Percentiles rank a stretch among this genome's conserved stretches.
Conservation (phyloP, 1,140 invertebrate species). For the Neodiprion lecontei region DNA sequence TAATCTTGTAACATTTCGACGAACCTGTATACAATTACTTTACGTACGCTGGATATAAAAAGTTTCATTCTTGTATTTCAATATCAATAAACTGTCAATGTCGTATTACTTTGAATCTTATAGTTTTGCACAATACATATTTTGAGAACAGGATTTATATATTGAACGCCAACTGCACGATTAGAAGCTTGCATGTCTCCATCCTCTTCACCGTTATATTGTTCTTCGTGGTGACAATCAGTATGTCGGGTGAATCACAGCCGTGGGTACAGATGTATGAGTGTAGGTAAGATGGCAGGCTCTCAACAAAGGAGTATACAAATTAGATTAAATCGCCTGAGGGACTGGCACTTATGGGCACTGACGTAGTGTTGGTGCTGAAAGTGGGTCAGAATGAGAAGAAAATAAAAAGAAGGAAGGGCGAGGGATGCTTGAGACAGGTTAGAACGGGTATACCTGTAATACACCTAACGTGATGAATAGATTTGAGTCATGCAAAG, state of each 20-base stretch:
- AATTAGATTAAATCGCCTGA: slow-evolving; percentile 62
- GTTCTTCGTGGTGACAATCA: not conserved
- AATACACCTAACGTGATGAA: not conserved
- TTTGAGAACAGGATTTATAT: too few species aligned
- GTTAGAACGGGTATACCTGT: not conserved
- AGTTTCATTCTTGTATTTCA: too few species aligned
- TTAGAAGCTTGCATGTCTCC: not conserved
- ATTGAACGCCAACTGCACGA: too few species aligned
- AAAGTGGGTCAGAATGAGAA: not conserved
- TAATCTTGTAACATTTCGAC: too few species aligned
- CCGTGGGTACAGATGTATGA: not conserved
- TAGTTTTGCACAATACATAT: too few species aligned
- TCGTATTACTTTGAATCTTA: too few species aligned
- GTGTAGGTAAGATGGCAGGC: slow-evolving; percentile 26
- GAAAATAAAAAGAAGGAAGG: too few species aligned
- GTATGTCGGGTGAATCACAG: not conserved
- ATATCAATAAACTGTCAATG: too few species aligned
- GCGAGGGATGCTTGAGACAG: not conserved
- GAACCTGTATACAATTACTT: too few species aligned
- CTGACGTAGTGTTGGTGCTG: not conserved
- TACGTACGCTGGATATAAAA: too few species aligned
- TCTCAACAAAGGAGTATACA: slow-evolving; percentile 59
- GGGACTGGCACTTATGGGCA: slow-evolving; percentile 47
- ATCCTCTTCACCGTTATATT: not conserved
- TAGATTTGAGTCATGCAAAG: not conserved